Conservation (phyloP, 2,113 vertebrate species). For the Onychostoma macrolepis region DNA sequence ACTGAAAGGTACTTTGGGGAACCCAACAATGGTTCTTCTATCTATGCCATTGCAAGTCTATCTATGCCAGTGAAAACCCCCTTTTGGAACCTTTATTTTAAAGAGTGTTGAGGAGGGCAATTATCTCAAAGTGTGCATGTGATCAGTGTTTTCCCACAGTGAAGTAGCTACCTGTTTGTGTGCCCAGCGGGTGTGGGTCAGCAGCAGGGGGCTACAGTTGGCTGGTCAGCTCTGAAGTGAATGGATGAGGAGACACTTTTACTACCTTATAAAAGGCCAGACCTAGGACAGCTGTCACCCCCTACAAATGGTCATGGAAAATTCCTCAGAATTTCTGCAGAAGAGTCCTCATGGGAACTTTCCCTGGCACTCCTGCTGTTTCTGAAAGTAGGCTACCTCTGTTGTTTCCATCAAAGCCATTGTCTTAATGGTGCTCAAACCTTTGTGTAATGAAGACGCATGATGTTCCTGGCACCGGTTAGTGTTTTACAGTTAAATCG, state of each 20-base stretch:
- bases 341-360: slow-evolving; percentile 23
- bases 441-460: slow-evolving; percentile 36
- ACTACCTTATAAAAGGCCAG: slow-evolving; percentile 54
- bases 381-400: slow-evolving; percentile 21
- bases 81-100: neutral
- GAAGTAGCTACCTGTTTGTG: slow-evolving; percentile 4
- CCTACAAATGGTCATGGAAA: slow-evolving; percentile 50
- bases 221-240: slow-evolving; percentile 31
- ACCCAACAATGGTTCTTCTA: neutral
- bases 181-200: slow-evolving; percentile 36
- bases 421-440: slow-evolving; percentile 36
- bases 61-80: neutral
- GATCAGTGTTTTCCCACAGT: neutral
- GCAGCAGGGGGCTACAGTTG: slow-evolving; percentile 54
- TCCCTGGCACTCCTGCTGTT: slow-evolving; percentile 10
- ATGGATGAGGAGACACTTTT: slow-evolving; percentile 53
- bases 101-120: neutral
- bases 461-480: slow-evolving; percentile 24
- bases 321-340: slow-evolving; percentile 24
- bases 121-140: neutral
- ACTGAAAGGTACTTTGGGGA: neutral
- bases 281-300: slow-evolving; percentile 53
- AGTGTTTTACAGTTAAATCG: neutral
- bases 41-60: neutral
- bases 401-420: slow-evolving; percentile 21